Conservation (phyloP, 2,888 invertebrate species). For the Acanthacorydalis orientalis region DNA sequence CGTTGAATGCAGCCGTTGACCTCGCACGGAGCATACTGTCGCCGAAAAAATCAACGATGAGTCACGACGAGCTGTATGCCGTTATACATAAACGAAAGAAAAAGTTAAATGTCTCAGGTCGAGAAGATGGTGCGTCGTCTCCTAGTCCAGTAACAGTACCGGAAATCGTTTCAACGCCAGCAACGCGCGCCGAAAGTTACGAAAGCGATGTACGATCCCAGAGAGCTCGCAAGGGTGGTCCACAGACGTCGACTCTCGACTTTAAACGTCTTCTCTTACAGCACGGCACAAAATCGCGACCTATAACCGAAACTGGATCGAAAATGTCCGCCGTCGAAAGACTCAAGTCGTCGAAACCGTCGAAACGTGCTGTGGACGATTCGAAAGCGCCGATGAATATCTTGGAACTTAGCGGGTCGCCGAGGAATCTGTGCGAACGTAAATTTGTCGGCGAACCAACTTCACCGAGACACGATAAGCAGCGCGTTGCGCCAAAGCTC, state of each 20-base stretch:
- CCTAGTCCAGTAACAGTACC: slow-evolving; percentile 35
- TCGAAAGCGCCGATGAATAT: slow-evolving; percentile 32
- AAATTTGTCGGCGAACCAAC: slow-evolving; percentile 36
- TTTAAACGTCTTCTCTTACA: slow-evolving; percentile 67
- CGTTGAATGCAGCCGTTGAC: slow-evolving; percentile 28
- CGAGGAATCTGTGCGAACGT: slow-evolving; percentile 49
- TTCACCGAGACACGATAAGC: slow-evolving; percentile 27
- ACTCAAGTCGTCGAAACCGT: slow-evolving; percentile 48
- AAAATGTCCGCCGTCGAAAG: slow-evolving; percentile 66
- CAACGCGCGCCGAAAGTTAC: slow-evolving; percentile 29
- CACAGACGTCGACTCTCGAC: slow-evolving; percentile 65
- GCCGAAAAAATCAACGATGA: slow-evolving; percentile 56
- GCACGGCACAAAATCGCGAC: slow-evolving; percentile 49
- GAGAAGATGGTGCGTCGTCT: slow-evolving; percentile 30
- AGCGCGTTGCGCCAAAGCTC: slow-evolving; percentile 29
- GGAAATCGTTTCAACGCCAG: slow-evolving; percentile 28
- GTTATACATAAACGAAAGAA: slow-evolving; percentile 64
- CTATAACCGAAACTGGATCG: slow-evolving; percentile 35
- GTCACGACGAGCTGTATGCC: slow-evolving; percentile 61
- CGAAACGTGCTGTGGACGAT: slow-evolving; percentile 16
- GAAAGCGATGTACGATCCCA: slow-evolving; percentile 43
- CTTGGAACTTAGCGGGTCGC: slow-evolving; percentile 52
- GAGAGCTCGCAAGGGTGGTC: slow-evolving; percentile 18
- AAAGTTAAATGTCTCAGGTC: slow-evolving; percentile 44
- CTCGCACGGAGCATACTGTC: slow-evolving; percentile 36